Evolutionary conservation across 2,888 invertebrate species (phyloP).

Genomic region (Cylloceria caligata): DNA sequence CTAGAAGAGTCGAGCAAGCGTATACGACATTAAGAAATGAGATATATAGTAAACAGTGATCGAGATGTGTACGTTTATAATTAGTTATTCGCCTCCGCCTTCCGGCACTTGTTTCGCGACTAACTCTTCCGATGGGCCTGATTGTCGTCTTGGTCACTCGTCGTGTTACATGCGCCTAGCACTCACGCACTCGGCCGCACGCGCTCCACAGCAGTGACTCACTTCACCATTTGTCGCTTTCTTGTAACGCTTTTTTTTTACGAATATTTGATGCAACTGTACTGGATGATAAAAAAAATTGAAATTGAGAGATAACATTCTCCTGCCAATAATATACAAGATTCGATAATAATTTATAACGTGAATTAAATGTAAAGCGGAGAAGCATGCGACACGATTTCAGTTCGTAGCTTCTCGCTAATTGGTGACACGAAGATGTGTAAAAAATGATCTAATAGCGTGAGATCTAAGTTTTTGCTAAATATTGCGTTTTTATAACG

Average conservation of each 20-base stretch:
- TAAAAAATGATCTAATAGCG: too few species aligned
- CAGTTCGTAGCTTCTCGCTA: too few species aligned
- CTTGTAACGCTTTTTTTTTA: background rate
- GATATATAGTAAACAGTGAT: constrained; percentile 32
- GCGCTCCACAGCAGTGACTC: constrained; percentile 60
- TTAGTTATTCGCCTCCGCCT: constrained; percentile 68
- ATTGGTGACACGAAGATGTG: too few species aligned
- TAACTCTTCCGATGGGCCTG: constrained; percentile 66
- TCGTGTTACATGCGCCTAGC: constrained; percentile 58
- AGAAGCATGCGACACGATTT: too few species aligned
- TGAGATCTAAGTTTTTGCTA: too few species aligned
- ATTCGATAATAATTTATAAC: too few species aligned
- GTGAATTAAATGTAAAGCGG: too few species aligned
- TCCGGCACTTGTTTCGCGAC: constrained; percentile 67
- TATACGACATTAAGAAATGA: background rate
- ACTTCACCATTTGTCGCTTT: constrained; percentile 9
- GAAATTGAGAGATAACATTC: too few species aligned
- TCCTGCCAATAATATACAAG: too few species aligned
- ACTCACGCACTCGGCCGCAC: constrained; percentile 47
- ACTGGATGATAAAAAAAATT: background rate
- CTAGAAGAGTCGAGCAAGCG: background rate
- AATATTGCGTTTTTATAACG: too few species aligned
- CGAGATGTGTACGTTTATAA: constrained; percentile 50
- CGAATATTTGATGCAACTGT: constrained; percentile 6
- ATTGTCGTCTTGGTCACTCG: constrained; percentile 61